A percentile compares a stretch with the other conserved stretches of the same genome.
These are phyloP conservation scores for Siderastrea radians DNA, from an alignment of 92 coral and sea anemone genomes.

Conservation along the genomic window DNA sequence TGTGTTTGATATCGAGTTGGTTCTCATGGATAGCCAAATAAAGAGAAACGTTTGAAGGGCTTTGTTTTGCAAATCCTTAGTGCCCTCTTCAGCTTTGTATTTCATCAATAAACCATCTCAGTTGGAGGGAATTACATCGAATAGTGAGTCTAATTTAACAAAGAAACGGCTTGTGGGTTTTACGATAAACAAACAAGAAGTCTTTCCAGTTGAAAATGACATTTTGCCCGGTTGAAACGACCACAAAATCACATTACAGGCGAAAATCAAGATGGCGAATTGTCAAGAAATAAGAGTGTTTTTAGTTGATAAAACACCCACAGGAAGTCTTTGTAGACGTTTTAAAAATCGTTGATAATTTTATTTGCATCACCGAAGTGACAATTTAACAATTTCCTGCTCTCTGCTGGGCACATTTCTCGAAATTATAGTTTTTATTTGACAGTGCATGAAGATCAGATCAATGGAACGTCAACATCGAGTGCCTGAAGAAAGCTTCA, in stretches of 20 bases:
- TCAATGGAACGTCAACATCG: no score
- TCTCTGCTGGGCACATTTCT: background rate
- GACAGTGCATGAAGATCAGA: background rate
- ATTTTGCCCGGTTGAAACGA: background rate
- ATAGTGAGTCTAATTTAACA: background rate
- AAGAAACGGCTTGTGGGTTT: background rate
- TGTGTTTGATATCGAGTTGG: background rate
- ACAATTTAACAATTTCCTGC: background rate
- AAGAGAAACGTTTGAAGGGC: slow-evolving; percentile 2
- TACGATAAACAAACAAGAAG: background rate
- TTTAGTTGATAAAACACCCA: background rate
- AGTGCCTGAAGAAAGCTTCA: background rate
- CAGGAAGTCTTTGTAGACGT: background rate
- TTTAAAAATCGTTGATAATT: background rate
- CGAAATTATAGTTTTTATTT: background rate
- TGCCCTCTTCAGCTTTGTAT: slow-evolving; percentile 15
- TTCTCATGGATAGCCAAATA: slow-evolving; percentile 2
- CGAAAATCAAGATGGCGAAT: background rate
- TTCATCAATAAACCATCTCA: slow-evolving; percentile 10
- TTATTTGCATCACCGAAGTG: background rate
- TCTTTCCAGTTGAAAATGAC: background rate
- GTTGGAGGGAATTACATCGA: slow-evolving; percentile 4
- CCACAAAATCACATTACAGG: background rate
- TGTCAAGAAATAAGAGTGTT: background rate
- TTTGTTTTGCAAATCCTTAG: slow-evolving; percentile 16